Base-by-base conservation (phyloP, 2,797 vertebrate genomes). In the Pogoniulus pusillus region DNA sequence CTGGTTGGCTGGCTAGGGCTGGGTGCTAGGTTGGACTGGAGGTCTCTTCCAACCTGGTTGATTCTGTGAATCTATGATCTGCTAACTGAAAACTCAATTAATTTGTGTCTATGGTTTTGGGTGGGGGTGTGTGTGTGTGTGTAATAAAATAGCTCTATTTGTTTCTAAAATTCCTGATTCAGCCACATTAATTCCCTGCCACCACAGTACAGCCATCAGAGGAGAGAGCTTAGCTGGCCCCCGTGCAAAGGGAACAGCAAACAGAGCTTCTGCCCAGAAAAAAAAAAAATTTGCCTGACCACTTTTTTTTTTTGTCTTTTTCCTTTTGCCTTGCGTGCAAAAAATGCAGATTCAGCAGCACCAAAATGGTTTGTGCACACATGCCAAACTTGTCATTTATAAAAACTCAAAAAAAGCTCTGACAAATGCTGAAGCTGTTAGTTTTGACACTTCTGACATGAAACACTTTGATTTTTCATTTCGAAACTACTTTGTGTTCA, bases 401-500 rank as follows among this genome's bases (percentile, higher is more conserved):
- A 94, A 96, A 94, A 96, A 93, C 94, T 95, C 94, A 95, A 95
- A 96, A 96, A 96, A 96, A 94, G 94, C 93, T 94, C 95, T 95
- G 94, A 96, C 95, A 96, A 96, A 96, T 96, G 95, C 95, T 95
- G 95, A 96, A 96, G 95, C 95, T 95, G 95, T 96, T 96, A 95
- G 95, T 96, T 96, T 96, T 96, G 95, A 96, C 95, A 96, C 95
- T 96, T 96, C 95, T 96, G 95, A 95, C 93, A 96, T 95, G 94
- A 95, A 95, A 96, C 95, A 91, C 94, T 96, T 96, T 95, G 94
- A 96, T 96, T 96, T 96, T 93, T 96, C 95, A 91, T 93, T 94
- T 94, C 91, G 94, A 96, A 96, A 93, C 95, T 93, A 96, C 95
- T 95, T 94, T 96, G 94, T 94, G 94, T 96, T 95, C 92, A 96